phyloP scores from a whole-genome alignment of 1,140 invertebrate species.

The Latrodectus geometricus region DNA sequence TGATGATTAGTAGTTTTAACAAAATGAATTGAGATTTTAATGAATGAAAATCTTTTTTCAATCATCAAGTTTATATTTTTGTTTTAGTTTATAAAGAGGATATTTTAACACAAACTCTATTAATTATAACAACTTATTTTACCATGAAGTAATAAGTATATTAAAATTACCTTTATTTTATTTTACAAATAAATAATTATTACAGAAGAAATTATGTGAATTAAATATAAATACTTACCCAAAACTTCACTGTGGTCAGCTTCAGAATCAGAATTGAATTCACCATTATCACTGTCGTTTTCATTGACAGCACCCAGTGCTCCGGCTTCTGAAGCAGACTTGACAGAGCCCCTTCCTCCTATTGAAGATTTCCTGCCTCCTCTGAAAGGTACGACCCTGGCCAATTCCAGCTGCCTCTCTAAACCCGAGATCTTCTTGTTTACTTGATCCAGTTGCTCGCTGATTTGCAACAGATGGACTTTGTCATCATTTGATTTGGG shows the following conservation, averaged over 20 bases:
- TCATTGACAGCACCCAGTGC: slow-evolving; percentile 35
- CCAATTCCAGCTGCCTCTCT: slow-evolving; percentile 30
- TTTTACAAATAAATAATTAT: no score
- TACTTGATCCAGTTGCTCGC: slow-evolving; percentile 84
- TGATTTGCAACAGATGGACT: slow-evolving; percentile 86
- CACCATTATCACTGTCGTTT: slow-evolving; percentile 39
- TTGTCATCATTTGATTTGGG: slow-evolving; percentile 88
- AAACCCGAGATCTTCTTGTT: slow-evolving; percentile 71
- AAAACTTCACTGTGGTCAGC: slow-evolving; percentile 28
- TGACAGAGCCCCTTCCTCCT: slow-evolving; percentile 27
- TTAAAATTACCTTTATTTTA: no score
- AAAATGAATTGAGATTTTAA: no score
- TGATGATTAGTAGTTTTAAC: no score
- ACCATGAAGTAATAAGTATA: no score
- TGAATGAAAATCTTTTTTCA: no score
- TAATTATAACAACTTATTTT: no score
- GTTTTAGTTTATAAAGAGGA: no score
- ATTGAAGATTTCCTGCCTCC: slow-evolving; percentile 16
- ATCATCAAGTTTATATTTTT: no score
- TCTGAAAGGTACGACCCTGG: neutral
- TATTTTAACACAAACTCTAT: no score
- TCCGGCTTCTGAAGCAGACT: slow-evolving; percentile 14
- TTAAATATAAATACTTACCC: no score
- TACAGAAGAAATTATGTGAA: no score
- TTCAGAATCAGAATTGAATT: slow-evolving; percentile 55